phyloP scores from a whole-genome alignment of 2,888 invertebrate genomes.

The Philhelius pedissequus region DNA sequence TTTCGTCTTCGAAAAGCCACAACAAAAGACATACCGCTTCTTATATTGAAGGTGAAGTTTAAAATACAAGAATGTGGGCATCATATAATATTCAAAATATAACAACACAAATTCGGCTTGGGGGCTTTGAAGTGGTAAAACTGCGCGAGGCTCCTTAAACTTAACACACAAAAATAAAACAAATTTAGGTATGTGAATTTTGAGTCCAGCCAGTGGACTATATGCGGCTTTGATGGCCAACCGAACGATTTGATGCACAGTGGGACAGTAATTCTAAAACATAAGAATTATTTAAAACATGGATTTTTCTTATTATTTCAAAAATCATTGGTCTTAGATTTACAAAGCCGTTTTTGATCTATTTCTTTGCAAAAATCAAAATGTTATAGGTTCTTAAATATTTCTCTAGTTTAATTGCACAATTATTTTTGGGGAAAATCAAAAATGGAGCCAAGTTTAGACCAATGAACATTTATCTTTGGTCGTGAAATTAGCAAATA shows the following conservation, averaged over 20 bases:
- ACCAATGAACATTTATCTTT: too few species aligned
- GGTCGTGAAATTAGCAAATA: too few species aligned
- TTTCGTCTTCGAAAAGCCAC: slow-evolving; percentile 44
- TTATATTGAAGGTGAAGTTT: neutral
- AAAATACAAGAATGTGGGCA: neutral
- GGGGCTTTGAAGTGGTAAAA: slow-evolving; percentile 58
- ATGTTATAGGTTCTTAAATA: too few species aligned
- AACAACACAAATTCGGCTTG: slow-evolving; percentile 43
- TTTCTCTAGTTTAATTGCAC: too few species aligned
- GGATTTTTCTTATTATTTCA: too few species aligned
- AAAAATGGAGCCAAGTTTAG: too few species aligned
- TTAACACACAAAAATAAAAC: neutral
- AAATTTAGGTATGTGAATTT: slow-evolving; percentile 47
- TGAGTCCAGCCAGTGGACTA: slow-evolving; percentile 24
- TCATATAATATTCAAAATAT: slow-evolving; percentile 33
- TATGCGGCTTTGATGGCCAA: slow-evolving; percentile 10
- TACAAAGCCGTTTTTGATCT: too few species aligned
- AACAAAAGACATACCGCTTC: slow-evolving; percentile 43
- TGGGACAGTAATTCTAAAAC: neutral
- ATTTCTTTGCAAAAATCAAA: too few species aligned
- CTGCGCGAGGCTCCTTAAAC: slow-evolving; percentile 42
- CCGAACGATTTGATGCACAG: neutral
- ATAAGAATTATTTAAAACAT: too few species aligned
- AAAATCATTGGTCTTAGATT: too few species aligned
- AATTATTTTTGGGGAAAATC: too few species aligned